Evolutionary conservation across 2,797 vertebrate genomes (phyloP), one percentile per base, ranked within the genome.

Genomic region (Typhlichthys subterraneus): DNA sequence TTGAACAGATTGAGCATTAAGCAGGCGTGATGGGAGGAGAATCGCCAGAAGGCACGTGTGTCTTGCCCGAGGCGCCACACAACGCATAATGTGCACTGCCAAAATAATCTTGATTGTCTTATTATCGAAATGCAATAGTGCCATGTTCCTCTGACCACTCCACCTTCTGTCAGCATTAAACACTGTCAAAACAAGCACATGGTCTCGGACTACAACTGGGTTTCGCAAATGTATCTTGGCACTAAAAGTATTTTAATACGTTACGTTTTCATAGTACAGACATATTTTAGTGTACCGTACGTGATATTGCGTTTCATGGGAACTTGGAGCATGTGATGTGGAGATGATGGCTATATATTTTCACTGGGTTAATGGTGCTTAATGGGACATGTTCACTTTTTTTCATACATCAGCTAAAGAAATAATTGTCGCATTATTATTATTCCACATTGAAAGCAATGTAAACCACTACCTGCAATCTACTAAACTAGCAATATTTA

Each of bases 81-180:
- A 70, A 72, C 76, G 77, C 85, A 86, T 85, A 80, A 59, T 12
- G 79, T 84, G 76, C 80, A 79, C 71, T 83, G 88, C 88, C 88
- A 90, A 91, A 84, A 76, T 57, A 65, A 45, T 58, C 76, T 77
- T 76, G 64, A 63, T 77, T 78, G 73, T 45, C 19, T 5, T 51
- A 10, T 79, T 71, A 72, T 80, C 78, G 55, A 79, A 83, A 85
- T 84, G 85, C 87, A 89, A 88, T 87, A 87, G 82, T 87, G 84
- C 82, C 84, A 90, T 88, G 69, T 46, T 72, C 57, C 80, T 59
- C 65, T 55, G 68, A 84, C 85, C 82, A 77, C 75, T 82, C 65
- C 75, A 62, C 67, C 71, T 87, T 80, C 56, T 70, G 59, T 82
- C 77, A 46, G 51, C 73, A 67, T 77, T 15, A 71, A 84, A 84